phyloP scores from a whole-genome alignment of 2,888 invertebrate species.

The Drosophila algonquin region DNA sequence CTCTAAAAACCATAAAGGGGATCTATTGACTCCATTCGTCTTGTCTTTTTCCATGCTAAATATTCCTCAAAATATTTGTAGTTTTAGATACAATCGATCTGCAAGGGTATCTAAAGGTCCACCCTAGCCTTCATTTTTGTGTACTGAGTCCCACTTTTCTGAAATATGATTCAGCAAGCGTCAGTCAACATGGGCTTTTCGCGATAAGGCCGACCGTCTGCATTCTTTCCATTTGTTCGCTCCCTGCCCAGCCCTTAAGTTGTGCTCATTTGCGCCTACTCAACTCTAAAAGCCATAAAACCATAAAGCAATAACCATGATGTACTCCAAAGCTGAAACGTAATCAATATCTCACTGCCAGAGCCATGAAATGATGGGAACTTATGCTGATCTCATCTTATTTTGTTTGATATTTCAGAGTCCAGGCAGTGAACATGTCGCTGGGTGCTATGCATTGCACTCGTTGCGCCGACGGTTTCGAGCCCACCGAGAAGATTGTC shows the following conservation, averaged over 20 bases:
- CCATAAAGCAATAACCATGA: conserved; percentile 59
- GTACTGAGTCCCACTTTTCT: conserved; percentile 9
- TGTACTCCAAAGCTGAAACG: conserved; percentile 81
- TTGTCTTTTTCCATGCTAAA: not conserved
- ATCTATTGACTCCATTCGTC: not conserved
- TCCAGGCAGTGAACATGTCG: conserved; percentile 88
- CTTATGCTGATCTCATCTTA: not conserved
- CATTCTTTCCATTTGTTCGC: conserved; percentile 48
- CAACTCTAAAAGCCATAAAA: conserved; percentile 2
- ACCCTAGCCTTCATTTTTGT: not conserved
- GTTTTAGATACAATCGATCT: not conserved
- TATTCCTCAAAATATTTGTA: not conserved
- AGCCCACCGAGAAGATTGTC: conserved; percentile 98
- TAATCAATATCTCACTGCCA: conserved; percentile 45
- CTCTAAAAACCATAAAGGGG: not conserved
- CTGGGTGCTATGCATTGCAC: conserved; percentile 97
- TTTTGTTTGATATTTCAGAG: conserved; percentile 59
- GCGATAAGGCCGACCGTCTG: conserved; percentile 23
- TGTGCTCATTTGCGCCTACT: conserved; percentile 11
- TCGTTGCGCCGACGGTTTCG: conserved; percentile 98
- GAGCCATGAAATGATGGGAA: conserved; percentile 7
- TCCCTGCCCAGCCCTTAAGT: conserved; percentile 43
- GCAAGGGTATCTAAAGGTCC: not conserved
- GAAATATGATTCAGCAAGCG: conserved; percentile 64
- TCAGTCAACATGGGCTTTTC: conserved; percentile 33